Evolutionary conservation across 2,888 invertebrate species (phyloP).

Genomic region (Rhodophaea formosa): DNA sequence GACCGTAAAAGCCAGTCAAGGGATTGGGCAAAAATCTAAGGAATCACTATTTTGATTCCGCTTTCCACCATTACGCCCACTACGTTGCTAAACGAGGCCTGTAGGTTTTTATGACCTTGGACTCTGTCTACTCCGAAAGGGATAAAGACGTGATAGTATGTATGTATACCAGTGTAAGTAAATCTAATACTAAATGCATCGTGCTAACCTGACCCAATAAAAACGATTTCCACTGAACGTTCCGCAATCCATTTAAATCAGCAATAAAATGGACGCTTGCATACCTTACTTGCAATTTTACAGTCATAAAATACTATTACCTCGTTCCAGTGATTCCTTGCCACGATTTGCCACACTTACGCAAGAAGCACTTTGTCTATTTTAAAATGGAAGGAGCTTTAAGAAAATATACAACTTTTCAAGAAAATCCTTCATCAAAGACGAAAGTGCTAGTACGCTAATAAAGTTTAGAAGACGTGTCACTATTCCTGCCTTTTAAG

Average conservation of each 20-base stretch:
- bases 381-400: slow-evolving; percentile 51
- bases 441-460: slow-evolving; percentile 58
- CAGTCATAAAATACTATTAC: slow-evolving; percentile 7
- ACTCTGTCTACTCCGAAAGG: too few species aligned
- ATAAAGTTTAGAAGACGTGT: slow-evolving; percentile 64
- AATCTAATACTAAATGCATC: too few species aligned
- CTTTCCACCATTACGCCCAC: too few species aligned
- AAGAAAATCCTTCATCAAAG: slow-evolving; percentile 73
- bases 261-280: slow-evolving; percentile 6
- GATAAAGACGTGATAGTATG: too few species aligned
- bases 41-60: too few species aligned
- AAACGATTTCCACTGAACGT: not conserved
- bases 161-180: too few species aligned
- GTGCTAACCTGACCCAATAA: not conserved
- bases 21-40: too few species aligned
- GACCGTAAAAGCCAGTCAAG: too few species aligned
- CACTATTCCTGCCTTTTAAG: slow-evolving; percentile 33
- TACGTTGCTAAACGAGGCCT: too few species aligned
- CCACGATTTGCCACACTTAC: slow-evolving; percentile 38
- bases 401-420: slow-evolving; percentile 67
- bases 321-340: slow-evolving; percentile 33
- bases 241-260: slow-evolving; percentile 10
- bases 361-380: slow-evolving; percentile 45
- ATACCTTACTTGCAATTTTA: slow-evolving; percentile 12
- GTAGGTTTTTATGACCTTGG: too few species aligned